Evolutionary conservation across 64 coral and sea anemone species (phyloP).

Genomic region (Pocillopora damicornis): DNA sequence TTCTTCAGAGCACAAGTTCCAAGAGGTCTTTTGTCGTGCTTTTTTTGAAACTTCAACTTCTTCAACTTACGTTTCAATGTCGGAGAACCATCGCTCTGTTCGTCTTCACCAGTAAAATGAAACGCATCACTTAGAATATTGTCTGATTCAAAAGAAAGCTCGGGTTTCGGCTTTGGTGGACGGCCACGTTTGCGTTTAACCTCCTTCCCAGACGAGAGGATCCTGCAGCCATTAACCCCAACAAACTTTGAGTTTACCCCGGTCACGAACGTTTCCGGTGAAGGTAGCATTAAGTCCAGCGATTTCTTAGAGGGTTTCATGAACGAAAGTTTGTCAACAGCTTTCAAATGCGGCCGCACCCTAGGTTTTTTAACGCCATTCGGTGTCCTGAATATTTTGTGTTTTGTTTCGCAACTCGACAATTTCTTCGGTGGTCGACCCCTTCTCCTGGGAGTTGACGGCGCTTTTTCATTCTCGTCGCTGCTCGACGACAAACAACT

Average conservation of each 20-base stretch:
- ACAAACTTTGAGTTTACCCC: slow-evolving; percentile 71
- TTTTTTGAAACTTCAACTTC: slow-evolving; percentile 60
- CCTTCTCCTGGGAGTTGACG: slow-evolving; percentile 65
- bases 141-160: slow-evolving; percentile 10
- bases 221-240: slow-evolving; percentile 61
- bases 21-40: slow-evolving; percentile 66
- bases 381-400: slow-evolving; percentile 63
- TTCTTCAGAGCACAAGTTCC: slow-evolving; percentile 55
- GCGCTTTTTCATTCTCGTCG: slow-evolving; percentile 62
- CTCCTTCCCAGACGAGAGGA: slow-evolving; percentile 47
- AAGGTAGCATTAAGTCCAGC: slow-evolving; percentile 44
- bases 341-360: slow-evolving; percentile 92
- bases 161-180: slow-evolving; percentile 65
- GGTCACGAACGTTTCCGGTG: slow-evolving; percentile 45
- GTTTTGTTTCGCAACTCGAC: slow-evolving; percentile 67
- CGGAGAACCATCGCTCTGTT: slow-evolving; percentile 6
- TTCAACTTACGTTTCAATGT: slow-evolving; percentile 48
- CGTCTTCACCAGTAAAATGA: slow-evolving; percentile 82
- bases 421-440: slow-evolving; percentile 83
- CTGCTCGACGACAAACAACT: slow-evolving; percentile 59
- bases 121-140: slow-evolving; percentile 59
- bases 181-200: slow-evolving; percentile 77
- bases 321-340: slow-evolving; percentile 68
- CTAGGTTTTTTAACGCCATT: slow-evolving; percentile 96
- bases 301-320: slow-evolving; percentile 58